Base-by-base conservation (phyloP, 92 coral and sea anemone genomes). In the Galaxea fascicularis region DNA sequence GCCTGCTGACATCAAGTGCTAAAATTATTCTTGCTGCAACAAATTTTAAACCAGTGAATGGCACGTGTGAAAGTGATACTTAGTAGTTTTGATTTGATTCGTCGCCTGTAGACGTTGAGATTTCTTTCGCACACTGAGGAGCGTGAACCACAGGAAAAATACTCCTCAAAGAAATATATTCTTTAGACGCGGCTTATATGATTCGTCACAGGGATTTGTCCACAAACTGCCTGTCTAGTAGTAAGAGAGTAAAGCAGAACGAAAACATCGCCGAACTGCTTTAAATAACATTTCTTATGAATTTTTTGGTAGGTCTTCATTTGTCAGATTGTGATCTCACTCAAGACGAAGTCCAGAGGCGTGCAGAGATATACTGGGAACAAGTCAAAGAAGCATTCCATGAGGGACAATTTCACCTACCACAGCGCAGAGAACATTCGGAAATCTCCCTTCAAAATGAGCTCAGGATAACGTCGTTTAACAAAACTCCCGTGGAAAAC, bases 321-420 rank as follows among this genome's bases (percentile, higher is more conserved):
- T 17, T 71, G 41, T 4, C 78, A 30, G 65, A 44, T 16, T 44
- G 29, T 27, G 58, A 70, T 45, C 0, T 70, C 20, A 54, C 77
- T 31, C 78, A 71, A 29, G 86, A 70, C 18, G 18, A 35, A 1
- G 31, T 82, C 70, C 31, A 56, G 71, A 56, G 59, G 59, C 58
- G 35, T 28, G 86, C 86, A 71, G 86, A 82, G 71, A n/a, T 39
- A 65, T 10, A 82, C 78, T 82, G 78, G 86, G 57, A 25, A 17
- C 71, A 16, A 57, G 31, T 82, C 15, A 71, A 71, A 82, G 77
- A 71, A 35, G 86, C 86, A 4, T 41, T 54, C 4, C 18, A 24
- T 45, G 4, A 21, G 11, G 78, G 86, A 26, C 45, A 15, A 5
- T 71, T 82, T 1, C 77, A 82, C 45, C 15, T 58, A 7, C 47